Conservation (phyloP, 2,888 invertebrate species). For the Drosophila siamana region DNA sequence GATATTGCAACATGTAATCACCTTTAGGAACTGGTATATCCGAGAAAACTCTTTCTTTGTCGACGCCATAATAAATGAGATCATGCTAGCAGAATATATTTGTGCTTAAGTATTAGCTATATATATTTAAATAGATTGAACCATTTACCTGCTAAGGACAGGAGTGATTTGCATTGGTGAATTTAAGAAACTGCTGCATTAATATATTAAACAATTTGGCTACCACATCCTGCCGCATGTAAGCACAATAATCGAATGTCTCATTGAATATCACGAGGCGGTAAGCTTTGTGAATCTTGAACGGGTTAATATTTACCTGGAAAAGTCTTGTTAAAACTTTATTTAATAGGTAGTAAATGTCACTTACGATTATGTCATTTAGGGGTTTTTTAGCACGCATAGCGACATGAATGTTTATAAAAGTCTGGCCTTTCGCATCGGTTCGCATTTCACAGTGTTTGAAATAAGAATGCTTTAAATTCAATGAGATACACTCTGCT, state of each 20-base stretch:
- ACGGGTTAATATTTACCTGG: background rate
- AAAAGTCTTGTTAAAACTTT: background rate
- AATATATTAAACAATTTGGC: background rate
- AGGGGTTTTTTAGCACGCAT: slow-evolving; percentile 37
- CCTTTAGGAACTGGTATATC: slow-evolving; percentile 45
- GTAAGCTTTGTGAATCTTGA: background rate
- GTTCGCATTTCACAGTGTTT: slow-evolving; percentile 38
- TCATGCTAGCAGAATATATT: slow-evolving; percentile 11
- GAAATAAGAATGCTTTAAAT: slow-evolving; percentile 29
- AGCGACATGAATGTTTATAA: slow-evolving; percentile 25
- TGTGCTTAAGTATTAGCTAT: background rate
- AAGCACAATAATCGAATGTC: slow-evolving; percentile 33
- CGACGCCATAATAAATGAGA: slow-evolving; percentile 18
- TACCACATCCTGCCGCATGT: background rate
- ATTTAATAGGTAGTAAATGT: background rate
- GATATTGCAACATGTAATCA: slow-evolving; percentile 24
- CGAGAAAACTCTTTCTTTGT: slow-evolving; percentile 6
- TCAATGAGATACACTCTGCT: slow-evolving; percentile 37
- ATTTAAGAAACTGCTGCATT: background rate
- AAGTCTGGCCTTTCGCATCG: slow-evolving; percentile 3
- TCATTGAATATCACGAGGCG: slow-evolving; percentile 25
- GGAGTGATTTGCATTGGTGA: slow-evolving; percentile 28
- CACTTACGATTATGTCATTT: slow-evolving; percentile 17
- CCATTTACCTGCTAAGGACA: slow-evolving; percentile 34
- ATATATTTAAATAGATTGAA: background rate